These are phyloP conservation scores for Accipiter virgatus DNA, from an alignment of 2,113 vertebrate species.

Conservation along the genomic window DNA sequence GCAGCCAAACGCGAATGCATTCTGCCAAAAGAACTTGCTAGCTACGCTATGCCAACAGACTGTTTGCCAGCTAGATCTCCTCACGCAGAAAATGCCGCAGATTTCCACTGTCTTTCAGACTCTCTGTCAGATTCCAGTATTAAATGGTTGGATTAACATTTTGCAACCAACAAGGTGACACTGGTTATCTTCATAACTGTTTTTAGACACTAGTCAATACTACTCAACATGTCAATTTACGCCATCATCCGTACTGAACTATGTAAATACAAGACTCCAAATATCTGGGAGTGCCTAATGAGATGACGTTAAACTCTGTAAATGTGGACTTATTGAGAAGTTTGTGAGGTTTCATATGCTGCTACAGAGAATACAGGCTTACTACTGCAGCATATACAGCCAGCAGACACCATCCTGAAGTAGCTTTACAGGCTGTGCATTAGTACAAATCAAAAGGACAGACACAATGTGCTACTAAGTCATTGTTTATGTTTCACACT, in stretches of 20 bases:
- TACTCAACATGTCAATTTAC: background rate
- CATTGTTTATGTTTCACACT: background rate
- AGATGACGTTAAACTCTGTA: background rate
- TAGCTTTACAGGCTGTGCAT: background rate
- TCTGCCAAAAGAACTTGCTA: slow-evolving; percentile 20
- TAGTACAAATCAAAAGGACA: background rate
- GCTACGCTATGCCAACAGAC: background rate
- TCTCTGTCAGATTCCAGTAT: background rate
- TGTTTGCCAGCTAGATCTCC: background rate
- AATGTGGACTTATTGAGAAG: background rate
- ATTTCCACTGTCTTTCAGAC: background rate
- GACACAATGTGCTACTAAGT: background rate
- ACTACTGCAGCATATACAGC: background rate
- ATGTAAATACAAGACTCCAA: background rate
- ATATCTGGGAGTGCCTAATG: background rate
- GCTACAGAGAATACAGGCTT: background rate
- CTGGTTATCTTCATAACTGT: background rate
- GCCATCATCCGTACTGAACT: background rate
- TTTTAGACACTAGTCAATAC: background rate
- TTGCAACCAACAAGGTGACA: background rate
- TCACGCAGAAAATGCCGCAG: background rate
- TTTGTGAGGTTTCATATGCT: background rate
- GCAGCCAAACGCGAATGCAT: slow-evolving; percentile 8
- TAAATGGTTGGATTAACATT: slow-evolving; percentile 29
- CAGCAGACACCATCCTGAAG: background rate